A percentile compares a stretch with the other conserved stretches of the same genome.
Conservation (phyloP, 2,113 vertebrate genomes). For the Sclerurus mexicanus region DNA sequence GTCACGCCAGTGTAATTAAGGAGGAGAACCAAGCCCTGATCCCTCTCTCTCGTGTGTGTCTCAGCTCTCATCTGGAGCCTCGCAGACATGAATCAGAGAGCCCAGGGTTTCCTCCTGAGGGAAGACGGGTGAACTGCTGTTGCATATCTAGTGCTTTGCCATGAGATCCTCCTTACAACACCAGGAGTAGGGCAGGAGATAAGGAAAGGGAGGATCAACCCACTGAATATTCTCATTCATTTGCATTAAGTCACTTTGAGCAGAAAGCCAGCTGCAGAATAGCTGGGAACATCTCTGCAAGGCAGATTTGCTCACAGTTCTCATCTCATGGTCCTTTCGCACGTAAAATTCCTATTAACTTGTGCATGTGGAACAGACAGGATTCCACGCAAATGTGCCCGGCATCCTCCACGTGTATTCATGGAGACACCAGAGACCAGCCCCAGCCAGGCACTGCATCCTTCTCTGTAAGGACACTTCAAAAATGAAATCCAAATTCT, state of each 20-base stretch:
- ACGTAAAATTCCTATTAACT: background rate
- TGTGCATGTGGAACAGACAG: background rate
- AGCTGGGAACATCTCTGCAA: background rate
- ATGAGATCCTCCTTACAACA: background rate
- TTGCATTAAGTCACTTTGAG: constrained; percentile 2
- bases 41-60: background rate
- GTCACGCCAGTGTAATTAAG: background rate
- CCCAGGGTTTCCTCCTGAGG: background rate
- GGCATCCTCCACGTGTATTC: background rate
- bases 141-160: background rate
- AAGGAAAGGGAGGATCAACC: background rate
- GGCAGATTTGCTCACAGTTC: background rate
- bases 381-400: background rate
- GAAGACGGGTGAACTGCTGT: background rate
- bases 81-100: background rate
- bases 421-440: background rate
- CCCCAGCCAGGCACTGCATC: background rate
- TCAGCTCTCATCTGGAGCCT: background rate
- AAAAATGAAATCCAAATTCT: background rate
- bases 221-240: background rate
- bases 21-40: background rate
- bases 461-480: background rate
- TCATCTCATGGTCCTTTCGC: background rate
- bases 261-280: background rate
- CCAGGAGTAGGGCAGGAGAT: background rate